Conservation (phyloP, 2,797 vertebrate species). For the Holocentrus rufus region DNA sequence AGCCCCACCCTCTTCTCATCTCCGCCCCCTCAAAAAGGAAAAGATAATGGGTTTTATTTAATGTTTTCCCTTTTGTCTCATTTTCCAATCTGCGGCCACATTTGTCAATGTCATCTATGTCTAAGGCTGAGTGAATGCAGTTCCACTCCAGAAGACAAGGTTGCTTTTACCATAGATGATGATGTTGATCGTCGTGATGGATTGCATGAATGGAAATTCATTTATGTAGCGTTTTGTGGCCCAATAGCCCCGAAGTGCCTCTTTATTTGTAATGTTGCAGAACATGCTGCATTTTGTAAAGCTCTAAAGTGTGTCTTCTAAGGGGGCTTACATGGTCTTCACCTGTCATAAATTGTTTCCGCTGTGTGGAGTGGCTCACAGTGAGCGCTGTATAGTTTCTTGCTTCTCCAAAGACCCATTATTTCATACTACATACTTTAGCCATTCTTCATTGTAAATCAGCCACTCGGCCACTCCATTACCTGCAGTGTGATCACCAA, state of each 20-base stretch:
- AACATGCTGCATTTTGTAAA: constrained; percentile 10
- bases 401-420: neutral
- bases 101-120: constrained; percentile 78
- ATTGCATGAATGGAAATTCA: constrained; percentile 70
- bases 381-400: neutral
- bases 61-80: constrained; percentile 81
- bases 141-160: constrained; percentile 71
- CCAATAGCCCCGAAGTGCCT: constrained; percentile 37
- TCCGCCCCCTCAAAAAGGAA: constrained; percentile 67
- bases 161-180: constrained; percentile 78
- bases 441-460: constrained; percentile 12
- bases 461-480: constrained; percentile 15
- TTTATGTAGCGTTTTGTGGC: constrained; percentile 37
- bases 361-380: constrained; percentile 4
- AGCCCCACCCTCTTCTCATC: constrained; percentile 71
- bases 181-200: constrained; percentile 77
- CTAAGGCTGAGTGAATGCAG: constrained; percentile 73
- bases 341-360: neutral
- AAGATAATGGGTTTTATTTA: constrained; percentile 80
- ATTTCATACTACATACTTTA: neutral
- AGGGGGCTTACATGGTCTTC: neutral
- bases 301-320: neutral
- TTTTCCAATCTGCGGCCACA: constrained; percentile 77
- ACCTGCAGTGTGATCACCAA: constrained; percentile 29
- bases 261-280: constrained; percentile 29